A percentile compares a stretch with the other conserved stretches of the same genome.
phyloP scores from a whole-genome alignment of 2,888 invertebrate species.

The Troides oblongomaculatus region DNA sequence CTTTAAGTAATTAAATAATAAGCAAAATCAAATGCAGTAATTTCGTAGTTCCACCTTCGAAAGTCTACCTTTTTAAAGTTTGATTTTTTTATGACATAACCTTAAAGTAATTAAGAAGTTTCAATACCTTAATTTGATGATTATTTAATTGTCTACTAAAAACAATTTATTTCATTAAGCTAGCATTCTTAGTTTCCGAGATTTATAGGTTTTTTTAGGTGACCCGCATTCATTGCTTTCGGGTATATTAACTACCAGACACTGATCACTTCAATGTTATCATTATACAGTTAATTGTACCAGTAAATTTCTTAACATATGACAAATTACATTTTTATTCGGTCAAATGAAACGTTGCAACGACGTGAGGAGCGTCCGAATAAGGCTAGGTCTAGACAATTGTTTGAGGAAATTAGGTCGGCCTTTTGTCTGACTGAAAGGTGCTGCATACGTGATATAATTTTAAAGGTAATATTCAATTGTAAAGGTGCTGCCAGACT shows the following conservation, averaged over 20 bases:
- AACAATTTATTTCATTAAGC: too few species aligned
- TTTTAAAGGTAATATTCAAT: constrained; percentile 23
- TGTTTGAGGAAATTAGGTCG: constrained; percentile 20
- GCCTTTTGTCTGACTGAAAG: constrained; percentile 24
- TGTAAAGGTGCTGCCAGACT: constrained; percentile 20
- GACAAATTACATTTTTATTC: constrained; percentile 1
- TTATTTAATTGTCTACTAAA: too few species aligned
- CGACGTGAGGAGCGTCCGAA: constrained; percentile 5
- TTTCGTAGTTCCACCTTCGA: too few species aligned
- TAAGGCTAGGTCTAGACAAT: constrained; percentile 8
- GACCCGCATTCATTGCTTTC: too few species aligned
- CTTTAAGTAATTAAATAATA: too few species aligned
- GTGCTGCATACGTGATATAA: constrained; percentile 22
- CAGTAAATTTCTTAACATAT: neutral
- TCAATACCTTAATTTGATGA: too few species aligned
- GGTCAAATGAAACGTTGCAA: neutral
- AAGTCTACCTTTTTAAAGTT: too few species aligned
- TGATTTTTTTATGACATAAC: too few species aligned
- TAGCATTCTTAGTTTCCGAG: too few species aligned
- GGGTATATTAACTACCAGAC: neutral
- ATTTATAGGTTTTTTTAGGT: too few species aligned
- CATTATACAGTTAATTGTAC: neutral
- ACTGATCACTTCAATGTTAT: neutral
- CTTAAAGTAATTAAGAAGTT: too few species aligned
- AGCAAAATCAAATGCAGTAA: too few species aligned